A percentile compares a stretch with the other conserved stretches of the same genome.
Evolutionary conservation across 1,140 invertebrate genomes (phyloP).

Genomic region (Dreissena rostriformis): DNA sequence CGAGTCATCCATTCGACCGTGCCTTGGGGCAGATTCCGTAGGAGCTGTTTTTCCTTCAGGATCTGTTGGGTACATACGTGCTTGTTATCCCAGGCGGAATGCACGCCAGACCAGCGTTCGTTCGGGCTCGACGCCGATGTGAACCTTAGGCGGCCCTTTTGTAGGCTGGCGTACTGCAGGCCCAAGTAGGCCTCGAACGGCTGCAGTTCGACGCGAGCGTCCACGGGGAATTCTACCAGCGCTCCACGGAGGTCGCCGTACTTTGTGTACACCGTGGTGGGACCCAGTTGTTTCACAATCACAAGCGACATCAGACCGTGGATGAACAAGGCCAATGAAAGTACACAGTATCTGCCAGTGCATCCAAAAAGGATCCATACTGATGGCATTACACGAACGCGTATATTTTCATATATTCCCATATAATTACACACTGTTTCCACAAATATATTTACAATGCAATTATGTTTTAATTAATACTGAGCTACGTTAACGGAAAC

Average conservation of each 20-base stretch:
- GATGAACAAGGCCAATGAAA: not conserved
- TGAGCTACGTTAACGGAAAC: no score
- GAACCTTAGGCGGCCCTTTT: constrained; percentile 93
- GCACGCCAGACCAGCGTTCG: constrained; percentile 89
- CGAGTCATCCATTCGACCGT: constrained; percentile 92
- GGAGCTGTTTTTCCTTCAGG: constrained; percentile 85
- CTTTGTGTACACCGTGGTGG: constrained; percentile 84
- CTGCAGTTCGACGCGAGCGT: constrained; percentile 85
- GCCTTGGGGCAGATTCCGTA: constrained; percentile 90
- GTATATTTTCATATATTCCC: no score
- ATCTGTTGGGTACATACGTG: constrained; percentile 91
- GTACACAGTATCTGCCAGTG: constrained; percentile 20
- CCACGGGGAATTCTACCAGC: constrained; percentile 91
- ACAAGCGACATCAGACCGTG: constrained; percentile 22
- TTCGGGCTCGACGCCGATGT: constrained; percentile 95
- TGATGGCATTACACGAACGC: not conserved
- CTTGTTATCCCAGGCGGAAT: constrained; percentile 89
- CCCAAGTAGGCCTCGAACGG: constrained; percentile 96
- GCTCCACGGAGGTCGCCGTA: constrained; percentile 94
- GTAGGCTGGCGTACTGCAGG: constrained; percentile 97
- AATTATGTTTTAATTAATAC: no score
- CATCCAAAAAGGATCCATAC: constrained; percentile 38
- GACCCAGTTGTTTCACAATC: constrained; percentile 82
- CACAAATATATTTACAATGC: no score
- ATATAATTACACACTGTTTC: no score